Percentiles rank a stretch among this genome's conserved stretches.
Evolutionary conservation across 1,140 invertebrate species (phyloP).

Genomic region (Spodoptera litura): DNA sequence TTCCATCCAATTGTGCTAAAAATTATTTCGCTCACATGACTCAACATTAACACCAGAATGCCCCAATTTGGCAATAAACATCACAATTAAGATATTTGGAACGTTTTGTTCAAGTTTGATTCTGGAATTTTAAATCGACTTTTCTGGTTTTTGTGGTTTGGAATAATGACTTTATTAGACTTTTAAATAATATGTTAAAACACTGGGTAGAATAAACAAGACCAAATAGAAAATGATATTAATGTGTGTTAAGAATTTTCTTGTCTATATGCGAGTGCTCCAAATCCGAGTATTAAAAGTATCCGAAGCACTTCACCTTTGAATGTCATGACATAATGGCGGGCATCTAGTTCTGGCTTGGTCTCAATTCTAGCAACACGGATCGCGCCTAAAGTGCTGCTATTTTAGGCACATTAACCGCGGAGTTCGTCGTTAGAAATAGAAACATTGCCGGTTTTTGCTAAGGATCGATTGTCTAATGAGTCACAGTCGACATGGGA

Average conservation of each 20-base stretch:
- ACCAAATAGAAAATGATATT: background rate
- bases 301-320: background rate
- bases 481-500: slow-evolving; percentile 77
- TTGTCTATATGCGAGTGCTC: too few species aligned
- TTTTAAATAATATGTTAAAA: too few species aligned
- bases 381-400: slow-evolving; percentile 13
- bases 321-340: background rate
- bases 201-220: too few species aligned
- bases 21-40: slow-evolving; percentile 32
- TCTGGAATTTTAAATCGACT: background rate
- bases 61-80: slow-evolving; percentile 23
- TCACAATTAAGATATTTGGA: slow-evolving; percentile 22
- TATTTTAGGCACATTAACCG: slow-evolving; percentile 50
- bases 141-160: background rate
- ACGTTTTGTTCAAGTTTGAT: slow-evolving; percentile 5
- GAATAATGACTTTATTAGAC: background rate
- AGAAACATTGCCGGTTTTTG: slow-evolving; percentile 46
- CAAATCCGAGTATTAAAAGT: background rate
- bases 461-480: slow-evolving; percentile 79
- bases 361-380: slow-evolving; percentile 13
- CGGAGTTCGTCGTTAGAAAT: slow-evolving; percentile 45
- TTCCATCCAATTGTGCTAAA: slow-evolving; percentile 45
- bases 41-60: slow-evolving; percentile 30
- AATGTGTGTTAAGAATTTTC: background rate
- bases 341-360: too few species aligned